These are phyloP conservation scores for Cephonodes hylas DNA, from an alignment of 2,888 invertebrate species.

Conservation along the genomic window DNA sequence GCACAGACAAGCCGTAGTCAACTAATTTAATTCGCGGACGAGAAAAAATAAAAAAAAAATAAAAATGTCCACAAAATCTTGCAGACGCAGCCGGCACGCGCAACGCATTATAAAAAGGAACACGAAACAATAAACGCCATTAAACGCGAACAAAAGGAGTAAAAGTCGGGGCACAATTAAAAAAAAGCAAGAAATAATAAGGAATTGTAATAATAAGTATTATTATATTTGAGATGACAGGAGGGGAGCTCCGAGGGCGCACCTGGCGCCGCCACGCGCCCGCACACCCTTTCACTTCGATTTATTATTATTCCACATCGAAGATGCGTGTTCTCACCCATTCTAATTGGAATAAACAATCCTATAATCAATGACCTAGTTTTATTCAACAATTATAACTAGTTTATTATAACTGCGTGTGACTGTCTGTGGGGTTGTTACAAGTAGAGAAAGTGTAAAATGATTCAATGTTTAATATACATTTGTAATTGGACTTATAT, in stretches of 20 bases:
- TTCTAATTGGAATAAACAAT: slow-evolving; percentile 8
- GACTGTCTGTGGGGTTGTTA: too few relatives aligned
- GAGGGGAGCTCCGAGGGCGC: slow-evolving; percentile 47
- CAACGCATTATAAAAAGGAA: slow-evolving; percentile 60
- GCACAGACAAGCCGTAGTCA: background rate
- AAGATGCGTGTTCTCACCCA: background rate
- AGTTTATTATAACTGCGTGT: too few relatives aligned
- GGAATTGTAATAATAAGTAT: slow-evolving; percentile 79
- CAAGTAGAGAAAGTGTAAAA: too few relatives aligned
- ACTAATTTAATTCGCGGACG: slow-evolving; percentile 12
- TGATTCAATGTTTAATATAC: too few relatives aligned
- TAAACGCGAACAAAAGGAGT: slow-evolving; percentile 77
- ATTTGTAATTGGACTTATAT: too few relatives aligned
- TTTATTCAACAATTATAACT: background rate
- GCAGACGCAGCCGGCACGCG: slow-evolving; percentile 72
- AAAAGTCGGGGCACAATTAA: slow-evolving; percentile 80
- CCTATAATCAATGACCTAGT: background rate
- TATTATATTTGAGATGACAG: slow-evolving; percentile 64
- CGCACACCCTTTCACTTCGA: slow-evolving; percentile 32
- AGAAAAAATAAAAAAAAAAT: slow-evolving; percentile 22
- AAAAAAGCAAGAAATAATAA: slow-evolving; percentile 76
- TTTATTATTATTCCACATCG: slow-evolving; percentile 9
- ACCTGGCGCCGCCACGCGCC: slow-evolving; percentile 68
- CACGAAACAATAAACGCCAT: slow-evolving; percentile 77
- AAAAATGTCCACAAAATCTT: slow-evolving; percentile 51